These are phyloP conservation scores for Rallus crepitans DNA, from an alignment of 2,797 vertebrate species.

Conservation along the genomic window DNA sequence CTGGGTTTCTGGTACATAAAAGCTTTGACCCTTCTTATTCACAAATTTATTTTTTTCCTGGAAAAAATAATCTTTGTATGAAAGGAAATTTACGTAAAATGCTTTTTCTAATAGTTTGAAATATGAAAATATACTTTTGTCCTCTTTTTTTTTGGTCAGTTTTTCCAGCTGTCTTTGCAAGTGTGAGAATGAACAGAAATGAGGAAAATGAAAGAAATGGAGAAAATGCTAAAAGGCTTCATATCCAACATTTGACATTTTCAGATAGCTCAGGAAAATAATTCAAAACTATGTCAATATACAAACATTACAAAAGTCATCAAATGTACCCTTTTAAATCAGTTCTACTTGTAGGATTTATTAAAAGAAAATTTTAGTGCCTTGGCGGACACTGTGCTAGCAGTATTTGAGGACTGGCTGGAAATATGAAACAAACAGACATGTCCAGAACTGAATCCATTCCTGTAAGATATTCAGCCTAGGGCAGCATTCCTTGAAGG, in stretches of 20 bases:
- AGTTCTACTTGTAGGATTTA: constrained; percentile 32
- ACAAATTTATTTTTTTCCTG: not conserved
- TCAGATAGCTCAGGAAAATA: not conserved
- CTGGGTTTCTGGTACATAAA: not conserved
- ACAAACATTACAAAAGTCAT: constrained; percentile 42
- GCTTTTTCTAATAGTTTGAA: not conserved
- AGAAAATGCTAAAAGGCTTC: not conserved
- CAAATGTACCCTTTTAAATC: constrained; percentile 28
- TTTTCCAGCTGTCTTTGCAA: not conserved
- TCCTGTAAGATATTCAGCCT: constrained; percentile 59
- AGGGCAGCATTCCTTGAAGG: constrained; percentile 61
- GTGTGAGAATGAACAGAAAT: not conserved
- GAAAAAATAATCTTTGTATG: not conserved
- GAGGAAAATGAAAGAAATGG: not conserved
- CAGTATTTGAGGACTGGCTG: constrained; percentile 23
- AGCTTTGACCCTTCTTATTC: not conserved
- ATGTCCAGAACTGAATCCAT: constrained; percentile 57
- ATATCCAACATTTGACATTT: not conserved
- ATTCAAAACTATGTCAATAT: constrained; percentile 26
- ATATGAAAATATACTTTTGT: not conserved
- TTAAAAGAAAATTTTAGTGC: constrained; percentile 10
- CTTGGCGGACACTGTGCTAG: not conserved
- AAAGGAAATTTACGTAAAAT: not conserved
- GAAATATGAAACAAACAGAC: constrained; percentile 62
- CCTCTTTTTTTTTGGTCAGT: not conserved